Evolutionary conservation across 2,888 invertebrate genomes (phyloP).

Genomic region (Omphaloscelis lunosa): DNA sequence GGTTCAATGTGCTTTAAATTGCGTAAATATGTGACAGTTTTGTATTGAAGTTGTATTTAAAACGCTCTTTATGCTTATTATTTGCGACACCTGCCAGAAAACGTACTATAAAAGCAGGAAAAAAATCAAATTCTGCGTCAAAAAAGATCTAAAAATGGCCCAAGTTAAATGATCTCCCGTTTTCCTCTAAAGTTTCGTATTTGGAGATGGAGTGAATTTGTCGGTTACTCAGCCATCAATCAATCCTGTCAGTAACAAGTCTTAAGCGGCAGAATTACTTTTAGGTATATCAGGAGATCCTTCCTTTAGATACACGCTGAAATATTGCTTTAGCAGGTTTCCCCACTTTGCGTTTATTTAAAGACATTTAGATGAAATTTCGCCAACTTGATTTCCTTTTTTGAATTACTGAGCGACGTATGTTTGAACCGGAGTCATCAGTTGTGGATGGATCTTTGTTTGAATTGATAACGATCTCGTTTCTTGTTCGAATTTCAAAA

Average conservation of each 20-base stretch:
- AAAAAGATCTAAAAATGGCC: slow-evolving; percentile 55
- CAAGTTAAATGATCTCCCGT: slow-evolving; percentile 64
- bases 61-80: neutral
- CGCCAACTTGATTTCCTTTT: slow-evolving; percentile 71
- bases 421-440: slow-evolving; percentile 53
- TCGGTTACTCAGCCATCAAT: slow-evolving; percentile 85
- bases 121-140: neutral
- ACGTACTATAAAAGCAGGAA: neutral
- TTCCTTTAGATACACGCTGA: slow-evolving; percentile 80
- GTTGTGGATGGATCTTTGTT: slow-evolving; percentile 46
- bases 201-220: slow-evolving; percentile 81
- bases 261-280: slow-evolving; percentile 84
- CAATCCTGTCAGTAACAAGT: slow-evolving; percentile 84
- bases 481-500: slow-evolving; percentile 45
- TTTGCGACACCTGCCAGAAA: slow-evolving; percentile 8
- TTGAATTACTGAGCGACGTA: slow-evolving; percentile 52
- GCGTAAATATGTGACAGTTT: neutral
- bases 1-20: neutral
- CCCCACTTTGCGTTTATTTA: slow-evolving; percentile 56
- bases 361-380: slow-evolving; percentile 69
- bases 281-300: slow-evolving; percentile 84
- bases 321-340: slow-evolving; percentile 78
- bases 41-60: neutral
- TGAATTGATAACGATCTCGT: slow-evolving; percentile 51
- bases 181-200: slow-evolving; percentile 72